Percentiles rank a stretch among this genome's conserved stretches.
These are phyloP conservation scores for Diabrotica balteata DNA, from an alignment of 2,888 invertebrate genomes.

Conservation along the genomic window DNA sequence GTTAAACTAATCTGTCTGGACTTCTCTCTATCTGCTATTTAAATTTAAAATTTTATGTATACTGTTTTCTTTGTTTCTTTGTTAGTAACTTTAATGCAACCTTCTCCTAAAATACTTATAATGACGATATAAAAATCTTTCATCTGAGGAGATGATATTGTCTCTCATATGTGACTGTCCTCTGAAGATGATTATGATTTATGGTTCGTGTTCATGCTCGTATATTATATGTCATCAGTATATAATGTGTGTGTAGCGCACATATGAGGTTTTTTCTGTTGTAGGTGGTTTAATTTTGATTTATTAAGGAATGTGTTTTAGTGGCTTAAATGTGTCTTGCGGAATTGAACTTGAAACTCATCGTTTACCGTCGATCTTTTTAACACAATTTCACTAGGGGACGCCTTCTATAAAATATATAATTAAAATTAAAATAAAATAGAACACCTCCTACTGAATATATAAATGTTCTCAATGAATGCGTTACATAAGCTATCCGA, in stretches of 20 bases:
- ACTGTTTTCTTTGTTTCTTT: constrained; percentile 25
- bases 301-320: neutral
- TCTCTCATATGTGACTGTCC: constrained; percentile 12
- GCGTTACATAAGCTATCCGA: no score
- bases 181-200: constrained; percentile 7
- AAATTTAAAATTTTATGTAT: constrained; percentile 22
- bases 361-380: no score
- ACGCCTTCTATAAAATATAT: no score
- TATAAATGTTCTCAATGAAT: no score
- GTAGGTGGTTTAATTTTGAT: neutral
- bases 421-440: no score
- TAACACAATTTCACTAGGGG: no score
- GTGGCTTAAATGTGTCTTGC: neutral
- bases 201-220: neutral
- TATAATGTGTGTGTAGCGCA: neutral
- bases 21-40: constrained; percentile 19
- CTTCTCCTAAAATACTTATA: constrained; percentile 22
- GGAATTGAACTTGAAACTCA: no score
- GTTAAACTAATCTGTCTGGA: constrained; percentile 25
- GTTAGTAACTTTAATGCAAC: constrained; percentile 15
- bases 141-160: constrained; percentile 23
- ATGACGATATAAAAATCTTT: constrained; percentile 21
- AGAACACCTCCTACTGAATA: no score
- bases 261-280: no score
- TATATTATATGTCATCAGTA: constrained; percentile 4